A percentile compares a stretch with the other conserved stretches of the same genome.
Evolutionary conservation across 2,888 invertebrate genomes (phyloP).

Genomic region (Leucoma salicis): DNA sequence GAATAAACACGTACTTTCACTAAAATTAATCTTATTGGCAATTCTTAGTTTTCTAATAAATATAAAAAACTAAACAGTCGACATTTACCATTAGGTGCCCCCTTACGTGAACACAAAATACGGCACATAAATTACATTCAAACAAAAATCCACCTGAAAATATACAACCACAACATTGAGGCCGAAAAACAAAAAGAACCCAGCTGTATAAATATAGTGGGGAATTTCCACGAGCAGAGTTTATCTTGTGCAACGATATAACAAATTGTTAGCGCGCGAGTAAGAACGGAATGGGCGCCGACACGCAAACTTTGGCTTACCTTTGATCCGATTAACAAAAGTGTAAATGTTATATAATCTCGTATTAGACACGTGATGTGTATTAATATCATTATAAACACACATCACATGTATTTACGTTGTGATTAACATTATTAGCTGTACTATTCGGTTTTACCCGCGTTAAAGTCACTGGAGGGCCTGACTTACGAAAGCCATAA

Average conservation of each 20-base stretch:
- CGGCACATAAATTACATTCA: neutral
- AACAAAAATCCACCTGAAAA: neutral
- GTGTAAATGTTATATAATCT: conserved; percentile 19
- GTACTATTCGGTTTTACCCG: no score
- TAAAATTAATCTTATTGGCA: no score
- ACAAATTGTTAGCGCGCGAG: conserved; percentile 56
- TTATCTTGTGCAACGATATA: conserved; percentile 63
- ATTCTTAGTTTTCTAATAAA: no score
- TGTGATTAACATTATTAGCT: no score
- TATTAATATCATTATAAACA: neutral
- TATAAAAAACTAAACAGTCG: no score
- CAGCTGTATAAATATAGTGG: conserved; percentile 35
- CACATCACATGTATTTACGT: no score
- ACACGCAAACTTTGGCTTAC: conserved; percentile 52
- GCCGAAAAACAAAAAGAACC: conserved; percentile 16
- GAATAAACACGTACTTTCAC: no score
- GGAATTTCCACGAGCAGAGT: conserved; percentile 49
- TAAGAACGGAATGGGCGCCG: conserved; percentile 42
- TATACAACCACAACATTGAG: conserved; percentile 7
- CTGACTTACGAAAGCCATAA: no score
- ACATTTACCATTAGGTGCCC: neutral
- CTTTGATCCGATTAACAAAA: conserved; percentile 37
- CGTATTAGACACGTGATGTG: conserved; percentile 1
- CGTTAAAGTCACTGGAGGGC: no score
- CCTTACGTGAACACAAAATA: neutral